phyloP scores from a whole-genome alignment of 2,888 invertebrate species.

The Diadromus collaris region DNA sequence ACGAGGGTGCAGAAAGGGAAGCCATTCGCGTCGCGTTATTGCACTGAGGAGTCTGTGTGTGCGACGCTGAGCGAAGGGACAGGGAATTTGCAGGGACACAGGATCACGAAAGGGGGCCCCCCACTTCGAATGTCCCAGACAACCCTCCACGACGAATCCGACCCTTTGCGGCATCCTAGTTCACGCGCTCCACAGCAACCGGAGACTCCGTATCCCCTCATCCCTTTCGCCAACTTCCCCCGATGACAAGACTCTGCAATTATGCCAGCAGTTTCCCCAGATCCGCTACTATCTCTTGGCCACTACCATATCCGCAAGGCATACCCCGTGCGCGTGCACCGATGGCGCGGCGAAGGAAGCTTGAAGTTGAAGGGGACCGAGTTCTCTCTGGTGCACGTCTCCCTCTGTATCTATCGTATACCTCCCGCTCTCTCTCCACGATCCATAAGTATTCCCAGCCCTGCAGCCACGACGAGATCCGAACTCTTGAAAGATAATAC shows the following conservation, averaged over 20 bases:
- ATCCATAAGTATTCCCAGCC: conserved; percentile 37
- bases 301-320: conserved; percentile 31
- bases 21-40: conserved; percentile 6
- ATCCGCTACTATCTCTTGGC: conserved; percentile 31
- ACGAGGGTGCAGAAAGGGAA: background rate
- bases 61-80: background rate
- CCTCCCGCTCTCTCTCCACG: conserved; percentile 9
- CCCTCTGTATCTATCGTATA: conserved; percentile 1
- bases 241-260: conserved; percentile 77
- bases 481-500: conserved; percentile 63
- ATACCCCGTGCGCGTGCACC: background rate
- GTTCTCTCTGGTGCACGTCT: conserved; percentile 45
- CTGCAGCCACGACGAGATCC: conserved; percentile 52
- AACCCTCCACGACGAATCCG: background rate
- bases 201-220: conserved; percentile 38
- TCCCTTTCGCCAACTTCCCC: conserved; percentile 65
- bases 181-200: conserved; percentile 23
- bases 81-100: background rate
- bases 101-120: conserved; percentile 3
- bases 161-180: background rate
- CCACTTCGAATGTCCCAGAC: conserved; percentile 5
- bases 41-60: background rate
- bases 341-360: conserved; percentile 27
- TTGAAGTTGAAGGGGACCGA: conserved; percentile 42
- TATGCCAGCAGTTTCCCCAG: conserved; percentile 69